Evolutionary conservation across 2,113 vertebrate species (phyloP).

Genomic region (Megaceryle maxima): DNA sequence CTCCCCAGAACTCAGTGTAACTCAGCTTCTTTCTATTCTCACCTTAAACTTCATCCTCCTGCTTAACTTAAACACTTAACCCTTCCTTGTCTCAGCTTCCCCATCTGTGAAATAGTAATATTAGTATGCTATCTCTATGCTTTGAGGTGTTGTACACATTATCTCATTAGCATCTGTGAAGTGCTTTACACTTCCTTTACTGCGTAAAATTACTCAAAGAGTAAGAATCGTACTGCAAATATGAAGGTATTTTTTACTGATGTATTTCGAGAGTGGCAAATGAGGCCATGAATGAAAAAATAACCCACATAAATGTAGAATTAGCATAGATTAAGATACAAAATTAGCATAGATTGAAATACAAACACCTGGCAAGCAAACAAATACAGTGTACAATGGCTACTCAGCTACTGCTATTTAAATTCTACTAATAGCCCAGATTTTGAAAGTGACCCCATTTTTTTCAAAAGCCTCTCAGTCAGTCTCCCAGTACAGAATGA

Average conservation of each 20-base stretch:
- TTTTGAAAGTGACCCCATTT: background rate
- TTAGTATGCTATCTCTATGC: background rate
- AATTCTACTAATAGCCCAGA: background rate
- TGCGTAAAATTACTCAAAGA: background rate
- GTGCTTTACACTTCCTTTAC: background rate
- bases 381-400: background rate
- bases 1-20: background rate
- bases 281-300: background rate
- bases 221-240: background rate
- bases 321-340: background rate
- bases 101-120: background rate
- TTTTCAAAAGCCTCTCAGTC: background rate
- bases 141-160: background rate
- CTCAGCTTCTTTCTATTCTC: background rate
- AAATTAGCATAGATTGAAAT: background rate
- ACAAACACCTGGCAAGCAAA: background rate
- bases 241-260: background rate
- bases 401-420: background rate
- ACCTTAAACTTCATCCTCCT: background rate
- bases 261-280: background rate
- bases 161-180: background rate
- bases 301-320: background rate
- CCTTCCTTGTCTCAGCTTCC: background rate
- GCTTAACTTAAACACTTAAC: background rate
- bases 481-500: background rate